phyloP scores from a whole-genome alignment of 2,888 invertebrate genomes.

The Muschampia plurimacula region DNA sequence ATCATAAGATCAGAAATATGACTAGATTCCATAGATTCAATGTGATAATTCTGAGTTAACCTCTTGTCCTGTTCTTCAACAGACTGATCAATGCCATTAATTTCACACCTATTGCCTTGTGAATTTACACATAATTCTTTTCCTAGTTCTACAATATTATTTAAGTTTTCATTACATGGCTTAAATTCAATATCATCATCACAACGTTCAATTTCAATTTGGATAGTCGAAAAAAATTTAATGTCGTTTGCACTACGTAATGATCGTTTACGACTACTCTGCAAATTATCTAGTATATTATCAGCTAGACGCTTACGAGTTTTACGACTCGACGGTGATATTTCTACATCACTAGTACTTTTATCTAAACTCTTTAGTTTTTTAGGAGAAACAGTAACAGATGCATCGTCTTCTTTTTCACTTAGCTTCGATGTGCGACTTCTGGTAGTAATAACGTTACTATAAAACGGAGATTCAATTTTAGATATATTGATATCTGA shows the following conservation, averaged over 20 bases:
- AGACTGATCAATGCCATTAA: not conserved
- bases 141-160: not conserved
- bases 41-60: not conserved
- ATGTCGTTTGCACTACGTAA: constrained; percentile 56
- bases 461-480: not conserved
- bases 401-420: constrained; percentile 40
- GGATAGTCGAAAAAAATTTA: not conserved
- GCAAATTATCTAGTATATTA: constrained; percentile 42
- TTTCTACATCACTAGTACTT: not conserved
- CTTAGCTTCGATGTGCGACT: constrained; percentile 49
- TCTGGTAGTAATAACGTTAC: constrained; percentile 46
- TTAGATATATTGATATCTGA: not conserved
- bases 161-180: not conserved
- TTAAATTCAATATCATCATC: not conserved
- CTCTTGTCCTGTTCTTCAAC: not conserved
- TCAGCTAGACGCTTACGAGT: constrained; percentile 50
- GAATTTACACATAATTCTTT: not conserved
- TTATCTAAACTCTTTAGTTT: not conserved
- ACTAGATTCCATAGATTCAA: not conserved
- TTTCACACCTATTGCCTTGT: not conserved
- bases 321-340: constrained; percentile 45
- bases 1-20: not conserved
- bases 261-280: constrained; percentile 53
- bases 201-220: not conserved
- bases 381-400: not conserved